phyloP scores from a whole-genome alignment of 2,113 vertebrate genomes.

The Rutilus rutilus region DNA sequence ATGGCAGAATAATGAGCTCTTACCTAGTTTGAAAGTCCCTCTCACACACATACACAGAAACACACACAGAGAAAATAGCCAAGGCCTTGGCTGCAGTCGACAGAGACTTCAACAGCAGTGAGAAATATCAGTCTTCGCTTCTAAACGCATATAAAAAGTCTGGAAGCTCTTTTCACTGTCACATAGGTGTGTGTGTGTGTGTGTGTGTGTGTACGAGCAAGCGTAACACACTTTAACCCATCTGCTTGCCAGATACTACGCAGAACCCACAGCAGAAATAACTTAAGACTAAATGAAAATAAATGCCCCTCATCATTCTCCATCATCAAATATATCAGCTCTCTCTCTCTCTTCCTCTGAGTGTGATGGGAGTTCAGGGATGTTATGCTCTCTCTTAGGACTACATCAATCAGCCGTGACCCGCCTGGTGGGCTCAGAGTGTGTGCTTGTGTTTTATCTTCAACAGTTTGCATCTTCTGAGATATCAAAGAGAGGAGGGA shows the following conservation, averaged over 20 bases:
- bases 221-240: slow-evolving; percentile 33
- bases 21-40: slow-evolving; percentile 46
- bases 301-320: slow-evolving; percentile 46
- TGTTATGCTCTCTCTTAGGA: slow-evolving; percentile 39
- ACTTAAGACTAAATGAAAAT: slow-evolving; percentile 47
- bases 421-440: slow-evolving; percentile 26
- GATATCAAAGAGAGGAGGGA: slow-evolving; percentile 20
- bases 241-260: slow-evolving; percentile 41
- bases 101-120: slow-evolving; percentile 8
- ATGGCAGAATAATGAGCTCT: slow-evolving; percentile 46
- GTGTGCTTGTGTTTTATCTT: slow-evolving; percentile 37
- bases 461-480: slow-evolving; percentile 32
- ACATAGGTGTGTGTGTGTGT: slow-evolving; percentile 13
- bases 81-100: background rate
- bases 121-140: slow-evolving; percentile 32
- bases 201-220: background rate
- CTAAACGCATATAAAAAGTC: slow-evolving; percentile 32
- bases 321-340: slow-evolving; percentile 42
- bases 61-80: slow-evolving; percentile 14
- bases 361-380: slow-evolving; percentile 40
- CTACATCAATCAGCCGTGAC: slow-evolving; percentile 37
- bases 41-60: slow-evolving; percentile 31
- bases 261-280: slow-evolving; percentile 39
- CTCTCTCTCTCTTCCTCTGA: slow-evolving; percentile 17
- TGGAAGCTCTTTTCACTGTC: slow-evolving; percentile 43